Percentiles rank a stretch among this genome's conserved stretches.
Conservation (phyloP, 2,113 vertebrate genomes). For the Cromileptes altivelis region DNA sequence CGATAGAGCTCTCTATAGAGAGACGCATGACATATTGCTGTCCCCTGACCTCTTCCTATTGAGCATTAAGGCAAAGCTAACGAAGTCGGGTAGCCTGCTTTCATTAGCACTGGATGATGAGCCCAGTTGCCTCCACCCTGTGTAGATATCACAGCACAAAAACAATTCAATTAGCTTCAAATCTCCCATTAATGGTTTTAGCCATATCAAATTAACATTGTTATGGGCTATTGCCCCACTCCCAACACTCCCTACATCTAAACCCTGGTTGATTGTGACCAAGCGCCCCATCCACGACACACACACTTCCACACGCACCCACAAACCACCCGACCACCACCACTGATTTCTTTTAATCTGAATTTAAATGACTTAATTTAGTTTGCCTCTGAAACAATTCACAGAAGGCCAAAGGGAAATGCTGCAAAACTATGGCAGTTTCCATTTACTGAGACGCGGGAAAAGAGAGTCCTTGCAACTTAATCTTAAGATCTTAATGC, state of each 20-base stretch:
- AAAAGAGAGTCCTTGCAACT: slow-evolving; percentile 43
- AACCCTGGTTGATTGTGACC: slow-evolving; percentile 53
- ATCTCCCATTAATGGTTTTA: slow-evolving; percentile 71
- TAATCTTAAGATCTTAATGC: slow-evolving; percentile 63
- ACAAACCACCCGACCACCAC: slow-evolving; percentile 45
- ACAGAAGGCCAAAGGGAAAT: slow-evolving; percentile 45
- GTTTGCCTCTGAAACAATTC: slow-evolving; percentile 68
- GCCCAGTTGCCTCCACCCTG: not conserved
- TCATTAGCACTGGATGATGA: slow-evolving; percentile 34
- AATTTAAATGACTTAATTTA: slow-evolving; percentile 82
- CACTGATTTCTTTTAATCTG: slow-evolving; percentile 70
- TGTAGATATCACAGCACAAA: slow-evolving; percentile 43
- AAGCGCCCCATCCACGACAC: not conserved
- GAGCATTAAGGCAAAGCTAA: slow-evolving; percentile 52
- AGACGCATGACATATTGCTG: slow-evolving; percentile 7
- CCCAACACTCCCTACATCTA: slow-evolving; percentile 59
- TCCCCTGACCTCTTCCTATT: slow-evolving; percentile 39
- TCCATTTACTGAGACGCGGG: slow-evolving; percentile 2
- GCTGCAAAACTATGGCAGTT: slow-evolving; percentile 13
- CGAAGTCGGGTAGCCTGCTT: slow-evolving; percentile 4
- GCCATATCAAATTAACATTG: slow-evolving; percentile 76
- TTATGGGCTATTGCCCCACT: slow-evolving; percentile 66
- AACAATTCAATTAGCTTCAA: slow-evolving; percentile 74
- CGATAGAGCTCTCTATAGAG: slow-evolving; percentile 16
- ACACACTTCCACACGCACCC: slow-evolving; percentile 13